These are phyloP conservation scores for Cheilosia grossa DNA, from an alignment of 2,888 invertebrate genomes.

Conservation along the genomic window DNA sequence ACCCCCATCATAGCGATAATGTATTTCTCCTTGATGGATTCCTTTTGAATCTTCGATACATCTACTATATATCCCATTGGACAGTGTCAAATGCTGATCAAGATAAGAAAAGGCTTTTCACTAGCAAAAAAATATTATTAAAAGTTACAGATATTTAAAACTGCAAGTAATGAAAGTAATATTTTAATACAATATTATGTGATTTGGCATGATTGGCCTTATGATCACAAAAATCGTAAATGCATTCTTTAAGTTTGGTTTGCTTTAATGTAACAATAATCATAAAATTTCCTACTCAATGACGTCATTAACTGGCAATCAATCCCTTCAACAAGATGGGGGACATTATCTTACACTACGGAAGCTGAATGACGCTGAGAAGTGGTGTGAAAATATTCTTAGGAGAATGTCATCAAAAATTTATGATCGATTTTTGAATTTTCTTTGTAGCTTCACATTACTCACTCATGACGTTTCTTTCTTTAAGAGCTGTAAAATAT, in stretches of 20 bases:
- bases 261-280: constrained; percentile 15
- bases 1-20: too few relatives aligned
- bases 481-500: constrained; percentile 27
- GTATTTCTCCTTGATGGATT: too few relatives aligned
- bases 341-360: not conserved
- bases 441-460: constrained; percentile 26
- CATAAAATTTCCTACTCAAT: constrained; percentile 6
- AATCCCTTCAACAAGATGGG: constrained; percentile 13
- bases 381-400: constrained; percentile 27
- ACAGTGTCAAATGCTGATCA: too few relatives aligned
- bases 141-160: too few relatives aligned
- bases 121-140: too few relatives aligned
- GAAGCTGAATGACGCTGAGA: constrained; percentile 15
- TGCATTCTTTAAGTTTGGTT: constrained; percentile 25
- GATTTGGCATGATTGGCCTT: too few relatives aligned
- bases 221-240: too few relatives aligned
- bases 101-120: too few relatives aligned
- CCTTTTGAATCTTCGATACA: too few relatives aligned
- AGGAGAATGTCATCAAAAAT: constrained; percentile 38
- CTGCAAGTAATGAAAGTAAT: too few relatives aligned
- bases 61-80: too few relatives aligned
- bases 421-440: constrained; percentile 34
- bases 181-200: too few relatives aligned
- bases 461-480: constrained; percentile 12
- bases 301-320: constrained; percentile 33